These are phyloP conservation scores for Oasisia sp. DNA, from an alignment of 2,888 invertebrate genomes.

Conservation along the genomic window DNA sequence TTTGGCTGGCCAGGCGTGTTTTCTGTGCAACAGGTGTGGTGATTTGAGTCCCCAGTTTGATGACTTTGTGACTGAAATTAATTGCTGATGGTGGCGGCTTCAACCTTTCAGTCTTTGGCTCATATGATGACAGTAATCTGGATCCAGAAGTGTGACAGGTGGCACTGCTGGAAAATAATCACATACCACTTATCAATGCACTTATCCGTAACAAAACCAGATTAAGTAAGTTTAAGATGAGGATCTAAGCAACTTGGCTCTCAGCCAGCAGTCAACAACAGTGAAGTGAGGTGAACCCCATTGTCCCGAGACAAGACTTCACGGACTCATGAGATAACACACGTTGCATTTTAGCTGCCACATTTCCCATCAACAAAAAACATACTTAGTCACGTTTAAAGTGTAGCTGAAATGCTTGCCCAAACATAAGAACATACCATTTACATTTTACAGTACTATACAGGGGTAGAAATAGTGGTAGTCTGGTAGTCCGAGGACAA, in stretches of 20 bases:
- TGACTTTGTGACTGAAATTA: not conserved
- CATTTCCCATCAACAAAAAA: not conserved
- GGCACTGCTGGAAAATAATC: not conserved
- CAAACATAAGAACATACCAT: not conserved
- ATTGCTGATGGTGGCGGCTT: constrained; percentile 22
- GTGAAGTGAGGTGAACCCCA: not conserved
- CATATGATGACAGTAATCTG: not conserved
- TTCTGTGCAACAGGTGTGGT: not conserved
- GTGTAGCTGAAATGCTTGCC: not conserved
- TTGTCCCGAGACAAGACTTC: no score
- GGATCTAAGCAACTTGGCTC: not conserved
- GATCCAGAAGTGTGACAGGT: not conserved
- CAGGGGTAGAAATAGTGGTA: no score
- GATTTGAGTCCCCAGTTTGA: not conserved
- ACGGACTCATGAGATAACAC: not conserved
- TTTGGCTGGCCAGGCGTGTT: not conserved
- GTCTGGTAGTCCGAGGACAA: no score
- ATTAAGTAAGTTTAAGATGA: not conserved
- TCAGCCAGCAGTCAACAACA: not conserved
- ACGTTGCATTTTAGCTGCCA: not conserved
- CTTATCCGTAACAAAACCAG: not conserved
- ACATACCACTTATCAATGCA: not conserved
- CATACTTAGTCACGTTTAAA: not conserved
- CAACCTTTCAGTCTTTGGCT: not conserved
- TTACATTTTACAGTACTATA: no score